These are phyloP conservation scores for Microctonus hyperodae DNA, from an alignment of 2,888 invertebrate species.

Conservation along the genomic window DNA sequence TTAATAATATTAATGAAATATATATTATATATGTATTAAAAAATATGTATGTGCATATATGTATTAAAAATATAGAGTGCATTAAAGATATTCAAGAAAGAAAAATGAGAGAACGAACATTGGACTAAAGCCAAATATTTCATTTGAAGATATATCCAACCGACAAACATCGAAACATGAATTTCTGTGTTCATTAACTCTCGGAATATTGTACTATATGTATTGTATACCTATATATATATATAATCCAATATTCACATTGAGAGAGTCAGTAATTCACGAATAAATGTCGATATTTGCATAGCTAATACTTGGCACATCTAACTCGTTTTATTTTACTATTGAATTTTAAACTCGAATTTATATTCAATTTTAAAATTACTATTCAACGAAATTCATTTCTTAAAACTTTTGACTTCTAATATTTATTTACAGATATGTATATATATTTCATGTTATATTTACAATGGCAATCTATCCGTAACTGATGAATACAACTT, in stretches of 20 bases:
- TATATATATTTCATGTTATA: too few relatives aligned
- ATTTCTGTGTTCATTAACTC: constrained; percentile 23
- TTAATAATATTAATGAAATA: constrained; percentile 21
- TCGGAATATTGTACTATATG: constrained; percentile 6
- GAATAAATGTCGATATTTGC: constrained; percentile 21
- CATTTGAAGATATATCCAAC: constrained; percentile 12
- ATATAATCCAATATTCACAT: neutral
- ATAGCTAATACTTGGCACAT: constrained; percentile 16
- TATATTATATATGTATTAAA: neutral
- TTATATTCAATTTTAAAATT: neutral
- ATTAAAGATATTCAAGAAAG: neutral
- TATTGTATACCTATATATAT: neutral
- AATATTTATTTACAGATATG: neutral
- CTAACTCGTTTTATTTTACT: neutral
- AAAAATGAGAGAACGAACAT: neutral
- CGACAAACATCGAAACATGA: constrained; percentile 25
- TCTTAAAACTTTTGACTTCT: too few relatives aligned
- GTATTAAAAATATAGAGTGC: neutral
- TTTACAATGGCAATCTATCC: neutral
- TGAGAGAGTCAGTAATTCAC: constrained; percentile 2
- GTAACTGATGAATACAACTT: neutral
- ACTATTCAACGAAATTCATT: neutral
- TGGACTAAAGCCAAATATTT: constrained; percentile 22
- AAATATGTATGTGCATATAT: too few relatives aligned
- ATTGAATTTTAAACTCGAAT: neutral